Evolutionary conservation across 2,797 vertebrate species (phyloP), one percentile per base, ranked within the genome.

Genomic region (Takifugu ocellatus): DNA sequence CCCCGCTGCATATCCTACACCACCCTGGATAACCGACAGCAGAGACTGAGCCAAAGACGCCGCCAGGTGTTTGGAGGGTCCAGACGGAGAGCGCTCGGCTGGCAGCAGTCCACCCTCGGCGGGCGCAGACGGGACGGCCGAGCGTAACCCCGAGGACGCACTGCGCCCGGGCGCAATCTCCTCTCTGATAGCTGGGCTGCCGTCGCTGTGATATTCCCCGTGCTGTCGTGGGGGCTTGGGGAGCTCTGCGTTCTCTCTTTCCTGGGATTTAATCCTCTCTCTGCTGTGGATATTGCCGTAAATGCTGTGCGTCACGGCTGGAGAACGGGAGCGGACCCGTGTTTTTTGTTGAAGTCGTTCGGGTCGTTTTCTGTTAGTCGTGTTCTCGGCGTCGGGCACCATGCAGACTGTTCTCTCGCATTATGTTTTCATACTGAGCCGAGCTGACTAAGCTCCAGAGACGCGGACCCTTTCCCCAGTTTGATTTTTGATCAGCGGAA

Each of bases 61-160:
- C 57, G 63, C 68, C 17, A 66, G 43, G 42, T 16, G 66, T 6
- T 14, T 39, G 36, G 3, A 39, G 36, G 11, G 36, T 47, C 63
- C 29, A 46, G 66, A 58, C 54, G 52, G 61, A 68, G 47, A 71
- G 59, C 77, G 71, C 68, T 61, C 57, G 60, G 53, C 69, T 77
- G 78, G 78, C 70, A 65, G 67, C 64, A 70, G 82, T 74, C 73
- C 66, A 77, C 69, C 69, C 67, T 58, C 75, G 54, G 61, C 68
- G 61, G 64, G 54, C 68, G 60, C 84, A 59, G n/a, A 81, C 85
- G 79, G 86, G 83, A 87, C 86, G 66, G 71, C 10, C 68, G 68
- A 59, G 11, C 68, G 50, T 51, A 66, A 68, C 42, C 68, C 49
- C 27, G 42, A 74, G 72, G 74, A 81, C 80, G 5, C 49, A 70